phyloP scores from a whole-genome alignment of 1,140 invertebrate genomes.

The Vanessa atalanta region DNA sequence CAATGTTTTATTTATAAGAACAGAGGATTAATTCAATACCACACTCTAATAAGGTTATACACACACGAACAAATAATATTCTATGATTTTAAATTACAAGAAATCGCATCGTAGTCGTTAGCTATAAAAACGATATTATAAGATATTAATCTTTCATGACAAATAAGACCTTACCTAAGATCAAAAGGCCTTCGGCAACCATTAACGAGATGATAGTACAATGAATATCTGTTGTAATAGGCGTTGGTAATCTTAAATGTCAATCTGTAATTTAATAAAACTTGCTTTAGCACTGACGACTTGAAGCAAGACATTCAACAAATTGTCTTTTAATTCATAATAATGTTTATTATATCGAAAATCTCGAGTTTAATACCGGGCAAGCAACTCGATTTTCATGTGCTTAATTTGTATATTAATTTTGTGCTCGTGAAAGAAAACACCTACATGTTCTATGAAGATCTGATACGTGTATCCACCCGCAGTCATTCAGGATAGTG shows the following conservation, averaged over 20 bases:
- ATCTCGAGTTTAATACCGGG: no score
- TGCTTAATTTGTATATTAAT: no score
- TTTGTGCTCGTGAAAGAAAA: no score
- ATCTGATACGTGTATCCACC: no score
- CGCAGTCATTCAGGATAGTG: no score
- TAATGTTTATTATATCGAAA: no score
- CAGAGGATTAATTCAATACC: no score
- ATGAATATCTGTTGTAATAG: background rate
- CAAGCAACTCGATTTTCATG: no score
- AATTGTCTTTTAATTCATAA: no score
- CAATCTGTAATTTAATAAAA: slow-evolving; percentile 10
- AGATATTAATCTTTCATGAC: slow-evolving; percentile 37
- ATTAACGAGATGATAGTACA: slow-evolving; percentile 10
- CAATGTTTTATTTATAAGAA: no score
- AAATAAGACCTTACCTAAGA: slow-evolving; percentile 30
- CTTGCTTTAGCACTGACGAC: background rate
- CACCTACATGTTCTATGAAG: no score
- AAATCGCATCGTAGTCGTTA: slow-evolving; percentile 17
- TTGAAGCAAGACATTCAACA: background rate
- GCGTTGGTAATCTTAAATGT: slow-evolving; percentile 5
- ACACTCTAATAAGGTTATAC: background rate
- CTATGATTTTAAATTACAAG: background rate
- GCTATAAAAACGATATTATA: slow-evolving; percentile 3
- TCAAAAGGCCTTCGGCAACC: slow-evolving; percentile 28
- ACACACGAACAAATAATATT: background rate